phyloP scores from a whole-genome alignment of 1,140 invertebrate genomes.

The Dreissena polymorpha region DNA sequence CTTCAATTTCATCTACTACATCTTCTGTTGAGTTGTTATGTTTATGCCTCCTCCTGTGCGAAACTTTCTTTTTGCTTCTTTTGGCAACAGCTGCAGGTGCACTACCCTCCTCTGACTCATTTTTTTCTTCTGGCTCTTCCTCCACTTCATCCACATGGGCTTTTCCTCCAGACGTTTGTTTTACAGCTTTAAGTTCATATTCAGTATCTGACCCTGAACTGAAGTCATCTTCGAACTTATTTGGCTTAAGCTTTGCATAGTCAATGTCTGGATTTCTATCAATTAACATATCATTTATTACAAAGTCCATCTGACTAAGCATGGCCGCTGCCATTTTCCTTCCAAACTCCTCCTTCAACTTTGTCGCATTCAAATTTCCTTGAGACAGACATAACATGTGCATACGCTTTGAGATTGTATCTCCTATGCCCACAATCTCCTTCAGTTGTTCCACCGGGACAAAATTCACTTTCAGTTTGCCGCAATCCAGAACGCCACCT shows the following conservation, averaged over 20 bases:
- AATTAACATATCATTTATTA: background rate
- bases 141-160: too few species aligned
- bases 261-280: background rate
- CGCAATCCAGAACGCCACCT: too few species aligned
- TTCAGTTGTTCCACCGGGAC: slow-evolving; percentile 1
- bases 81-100: too few species aligned
- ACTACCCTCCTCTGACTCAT: too few species aligned
- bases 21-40: background rate
- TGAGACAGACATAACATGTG: background rate
- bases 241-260: background rate
- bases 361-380: background rate
- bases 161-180: too few species aligned
- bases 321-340: background rate
- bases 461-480: slow-evolving; percentile 10
- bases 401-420: background rate
- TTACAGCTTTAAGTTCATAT: too few species aligned
- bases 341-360: slow-evolving; percentile 5
- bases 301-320: slow-evolving; percentile 1
- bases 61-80: background rate
- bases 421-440: background rate
- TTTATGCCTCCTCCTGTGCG: background rate
- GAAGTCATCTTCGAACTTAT: background rate
- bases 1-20: background rate
- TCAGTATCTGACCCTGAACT: background rate
- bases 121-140: too few species aligned